Conservation (phyloP, 2,888 invertebrate species). For the Polyommatus iphigenia region DNA sequence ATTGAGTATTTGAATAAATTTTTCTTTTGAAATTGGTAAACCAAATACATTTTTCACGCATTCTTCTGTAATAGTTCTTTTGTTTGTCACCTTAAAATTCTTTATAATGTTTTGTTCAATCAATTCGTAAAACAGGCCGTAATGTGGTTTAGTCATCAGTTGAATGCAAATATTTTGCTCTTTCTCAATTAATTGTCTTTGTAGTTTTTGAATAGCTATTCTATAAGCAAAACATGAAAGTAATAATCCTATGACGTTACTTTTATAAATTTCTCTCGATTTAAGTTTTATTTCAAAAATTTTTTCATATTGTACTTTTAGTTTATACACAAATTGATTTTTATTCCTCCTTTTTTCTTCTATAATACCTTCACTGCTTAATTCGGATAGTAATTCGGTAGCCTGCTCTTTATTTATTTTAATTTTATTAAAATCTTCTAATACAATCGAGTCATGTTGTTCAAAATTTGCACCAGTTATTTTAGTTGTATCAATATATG, state of each 20-base stretch:
- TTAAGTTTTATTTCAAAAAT: constrained; percentile 27
- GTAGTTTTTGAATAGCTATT: constrained; percentile 28
- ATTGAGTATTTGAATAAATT: constrained; percentile 11
- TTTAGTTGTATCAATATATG: constrained; percentile 26
- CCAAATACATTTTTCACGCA: constrained; percentile 16
- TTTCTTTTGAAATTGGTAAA: constrained; percentile 4
- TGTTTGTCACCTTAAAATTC: constrained; percentile 10
- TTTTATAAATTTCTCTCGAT: constrained; percentile 28
- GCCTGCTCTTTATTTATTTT: constrained; percentile 25
- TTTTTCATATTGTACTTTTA: constrained; percentile 21
- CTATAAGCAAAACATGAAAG: constrained; percentile 29
- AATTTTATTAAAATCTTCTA: constrained; percentile 29
- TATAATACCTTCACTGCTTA: constrained; percentile 18
- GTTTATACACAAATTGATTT: constrained; percentile 11
- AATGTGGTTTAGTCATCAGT: constrained; percentile 29
- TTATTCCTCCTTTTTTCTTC: background rate
- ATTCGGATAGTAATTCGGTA: constrained; percentile 21
- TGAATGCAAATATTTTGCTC: constrained; percentile 7
- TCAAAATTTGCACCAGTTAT: constrained; percentile 11
- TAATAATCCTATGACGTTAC: constrained; percentile 11
- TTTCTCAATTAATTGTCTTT: constrained; percentile 21
- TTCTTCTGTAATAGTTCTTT: background rate
- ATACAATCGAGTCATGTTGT: constrained; percentile 14
- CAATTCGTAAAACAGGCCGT: constrained; percentile 19
- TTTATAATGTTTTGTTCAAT: constrained; percentile 23